Evolutionary conservation across 2,888 invertebrate species (phyloP).

Genomic region (Plebejus argus): DNA sequence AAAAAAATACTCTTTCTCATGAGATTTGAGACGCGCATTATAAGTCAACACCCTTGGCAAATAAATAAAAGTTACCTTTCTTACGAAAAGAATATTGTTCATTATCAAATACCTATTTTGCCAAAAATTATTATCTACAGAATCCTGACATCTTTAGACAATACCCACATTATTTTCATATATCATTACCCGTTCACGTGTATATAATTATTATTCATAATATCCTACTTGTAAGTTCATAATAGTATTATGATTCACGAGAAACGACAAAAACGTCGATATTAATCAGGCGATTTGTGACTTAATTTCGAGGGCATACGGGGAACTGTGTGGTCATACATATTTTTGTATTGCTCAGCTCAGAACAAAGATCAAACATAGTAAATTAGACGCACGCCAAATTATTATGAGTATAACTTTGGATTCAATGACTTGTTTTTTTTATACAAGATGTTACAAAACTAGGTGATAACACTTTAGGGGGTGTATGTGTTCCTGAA

Average conservation of each 20-base stretch:
- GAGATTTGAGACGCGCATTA: no score
- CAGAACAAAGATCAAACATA: no score
- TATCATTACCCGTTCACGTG: not conserved
- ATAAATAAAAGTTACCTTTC: not conserved
- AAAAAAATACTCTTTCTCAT: no score
- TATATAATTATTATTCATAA: not conserved
- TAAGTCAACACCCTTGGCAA: not conserved
- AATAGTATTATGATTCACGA: slow-evolving; percentile 4
- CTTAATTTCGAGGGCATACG: slow-evolving; percentile 7
- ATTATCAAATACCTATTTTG: no score
- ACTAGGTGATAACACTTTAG: no score
- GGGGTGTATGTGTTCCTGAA: no score
- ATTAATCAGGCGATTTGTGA: not conserved
- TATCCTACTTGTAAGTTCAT: not conserved
- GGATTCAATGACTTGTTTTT: no score
- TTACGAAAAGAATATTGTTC: no score
- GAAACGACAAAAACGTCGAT: slow-evolving; percentile 8
- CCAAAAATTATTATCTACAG: not conserved
- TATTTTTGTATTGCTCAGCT: not conserved
- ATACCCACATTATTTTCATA: not conserved
- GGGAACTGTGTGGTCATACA: not conserved
- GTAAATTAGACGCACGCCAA: no score
- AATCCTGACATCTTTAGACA: not conserved
- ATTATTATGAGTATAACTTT: no score
- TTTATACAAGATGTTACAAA: no score